These are phyloP conservation scores for Montipora capitata DNA, from an alignment of 92 coral and sea anemone genomes.

Conservation along the genomic window DNA sequence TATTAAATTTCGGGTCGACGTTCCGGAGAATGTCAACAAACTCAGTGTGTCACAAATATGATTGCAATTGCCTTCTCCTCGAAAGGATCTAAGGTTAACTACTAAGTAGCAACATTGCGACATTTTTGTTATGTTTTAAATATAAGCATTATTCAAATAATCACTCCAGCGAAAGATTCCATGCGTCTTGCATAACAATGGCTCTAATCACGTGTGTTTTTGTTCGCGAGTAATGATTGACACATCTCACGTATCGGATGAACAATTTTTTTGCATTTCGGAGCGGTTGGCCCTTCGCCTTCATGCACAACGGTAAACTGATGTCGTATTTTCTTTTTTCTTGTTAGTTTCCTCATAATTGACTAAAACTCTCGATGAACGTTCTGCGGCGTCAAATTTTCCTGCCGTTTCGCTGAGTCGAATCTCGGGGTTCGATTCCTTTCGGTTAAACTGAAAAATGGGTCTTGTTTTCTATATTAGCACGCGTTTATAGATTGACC, in stretches of 20 bases:
- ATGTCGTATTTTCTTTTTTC: conserved; percentile 42
- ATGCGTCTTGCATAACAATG: conserved; percentile 47
- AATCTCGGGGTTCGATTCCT: conserved; percentile 43
- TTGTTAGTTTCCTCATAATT: conserved; percentile 3
- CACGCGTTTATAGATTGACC: conserved; percentile 39
- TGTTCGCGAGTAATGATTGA: conserved; percentile 58
- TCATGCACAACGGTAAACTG: conserved; percentile 47
- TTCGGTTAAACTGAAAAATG: conserved; percentile 91
- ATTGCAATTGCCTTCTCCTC: not conserved
- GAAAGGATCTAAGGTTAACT: not conserved
- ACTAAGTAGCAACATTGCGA: conserved; percentile 11
- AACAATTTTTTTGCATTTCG: conserved; percentile 64
- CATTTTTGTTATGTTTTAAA: conserved; percentile 40
- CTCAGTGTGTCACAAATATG: not conserved
- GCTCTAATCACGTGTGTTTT: conserved; percentile 54
- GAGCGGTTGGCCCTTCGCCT: conserved; percentile 41
- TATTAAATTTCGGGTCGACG: conserved; percentile 41
- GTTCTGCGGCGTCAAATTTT: conserved; percentile 12
- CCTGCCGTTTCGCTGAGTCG: conserved; percentile 44
- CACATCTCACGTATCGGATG: conserved; percentile 57
- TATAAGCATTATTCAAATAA: conserved; percentile 47
- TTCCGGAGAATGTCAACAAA: not conserved
- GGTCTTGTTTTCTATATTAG: conserved; percentile 79
- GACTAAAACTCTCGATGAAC: conserved; percentile 45
- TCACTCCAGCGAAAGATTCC: conserved; percentile 47